These are phyloP conservation scores for Hypselothyrea guttata DNA, from an alignment of 2,888 invertebrate species.

Conservation along the genomic window DNA sequence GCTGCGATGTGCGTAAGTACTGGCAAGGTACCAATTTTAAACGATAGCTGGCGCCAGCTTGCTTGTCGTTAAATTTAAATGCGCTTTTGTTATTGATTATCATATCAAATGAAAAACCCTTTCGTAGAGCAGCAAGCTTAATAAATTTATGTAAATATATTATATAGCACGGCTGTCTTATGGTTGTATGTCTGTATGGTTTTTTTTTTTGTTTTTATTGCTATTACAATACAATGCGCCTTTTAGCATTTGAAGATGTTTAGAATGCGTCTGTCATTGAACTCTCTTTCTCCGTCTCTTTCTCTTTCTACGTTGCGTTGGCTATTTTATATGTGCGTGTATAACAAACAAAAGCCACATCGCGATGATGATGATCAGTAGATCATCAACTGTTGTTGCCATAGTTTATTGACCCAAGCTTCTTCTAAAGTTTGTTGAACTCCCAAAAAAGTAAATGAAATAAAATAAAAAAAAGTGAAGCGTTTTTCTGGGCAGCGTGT, in stretches of 20 bases:
- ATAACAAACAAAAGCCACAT: slow-evolving; percentile 53
- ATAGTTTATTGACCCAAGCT: slow-evolving; percentile 70
- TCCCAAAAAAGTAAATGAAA: slow-evolving; percentile 44
- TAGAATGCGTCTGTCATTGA: slow-evolving; percentile 60
- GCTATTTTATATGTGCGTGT: slow-evolving; percentile 56
- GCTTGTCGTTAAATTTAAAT: slow-evolving; percentile 28
- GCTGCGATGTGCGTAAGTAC: no score
- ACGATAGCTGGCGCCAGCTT: slow-evolving; percentile 29
- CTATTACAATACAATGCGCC: slow-evolving; percentile 37
- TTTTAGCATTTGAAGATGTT: slow-evolving; percentile 41
- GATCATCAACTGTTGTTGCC: slow-evolving; percentile 46
- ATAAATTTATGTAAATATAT: slow-evolving; percentile 24
- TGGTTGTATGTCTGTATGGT: no score
- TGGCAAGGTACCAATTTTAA: no score
- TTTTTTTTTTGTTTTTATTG: slow-evolving; percentile 22
- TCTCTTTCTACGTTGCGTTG: slow-evolving; percentile 13
- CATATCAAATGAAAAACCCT: slow-evolving; percentile 2
- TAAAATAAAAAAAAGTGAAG: slow-evolving; percentile 69
- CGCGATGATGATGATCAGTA: slow-evolving; percentile 35
- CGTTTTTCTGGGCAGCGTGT: slow-evolving; percentile 19
- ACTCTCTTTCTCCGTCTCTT: no score
- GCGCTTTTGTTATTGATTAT: not conserved
- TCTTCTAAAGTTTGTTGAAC: slow-evolving; percentile 68
- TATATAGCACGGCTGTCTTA: slow-evolving; percentile 2
- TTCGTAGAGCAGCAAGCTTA: slow-evolving; percentile 5